Percentiles rank a stretch among this genome's conserved stretches.
Evolutionary conservation across 2,113 vertebrate genomes (phyloP).

Genomic region (Cinclus mexicanus): DNA sequence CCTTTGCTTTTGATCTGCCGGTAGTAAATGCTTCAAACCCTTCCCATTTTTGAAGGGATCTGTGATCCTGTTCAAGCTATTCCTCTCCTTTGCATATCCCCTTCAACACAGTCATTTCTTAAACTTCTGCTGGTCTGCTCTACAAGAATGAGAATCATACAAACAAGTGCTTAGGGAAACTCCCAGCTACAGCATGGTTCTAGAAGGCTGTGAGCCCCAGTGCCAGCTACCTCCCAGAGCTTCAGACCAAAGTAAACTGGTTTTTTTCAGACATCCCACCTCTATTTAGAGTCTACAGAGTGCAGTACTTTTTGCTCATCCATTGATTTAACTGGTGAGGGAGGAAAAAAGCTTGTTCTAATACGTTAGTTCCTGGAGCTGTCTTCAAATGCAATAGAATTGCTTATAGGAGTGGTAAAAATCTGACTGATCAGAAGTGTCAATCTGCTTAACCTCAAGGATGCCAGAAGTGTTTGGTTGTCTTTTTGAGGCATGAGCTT

Average conservation of each 20-base stretch:
- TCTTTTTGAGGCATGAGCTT: background rate
- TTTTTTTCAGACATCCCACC: background rate
- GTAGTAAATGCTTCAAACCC: background rate
- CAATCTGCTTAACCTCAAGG: background rate
- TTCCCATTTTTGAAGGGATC: background rate
- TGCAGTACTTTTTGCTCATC: background rate
- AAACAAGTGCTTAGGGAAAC: background rate
- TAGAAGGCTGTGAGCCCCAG: background rate
- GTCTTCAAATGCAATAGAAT: background rate
- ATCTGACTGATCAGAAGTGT: background rate
- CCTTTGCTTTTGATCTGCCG: constrained; percentile 32
- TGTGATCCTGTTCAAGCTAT: background rate
- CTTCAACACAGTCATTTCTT: background rate
- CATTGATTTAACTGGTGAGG: background rate
- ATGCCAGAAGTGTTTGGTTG: background rate
- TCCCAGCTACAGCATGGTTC: background rate
- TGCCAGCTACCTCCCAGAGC: background rate
- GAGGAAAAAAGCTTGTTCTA: background rate
- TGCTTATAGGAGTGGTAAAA: background rate
- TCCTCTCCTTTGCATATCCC: background rate
- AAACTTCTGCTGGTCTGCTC: background rate
- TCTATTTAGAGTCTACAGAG: background rate
- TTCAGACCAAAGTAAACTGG: background rate
- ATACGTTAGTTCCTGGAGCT: background rate
- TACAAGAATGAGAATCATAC: fast-evolving